These are phyloP conservation scores for Phengaris alcon DNA, from an alignment of 2,888 invertebrate species.

Conservation along the genomic window DNA sequence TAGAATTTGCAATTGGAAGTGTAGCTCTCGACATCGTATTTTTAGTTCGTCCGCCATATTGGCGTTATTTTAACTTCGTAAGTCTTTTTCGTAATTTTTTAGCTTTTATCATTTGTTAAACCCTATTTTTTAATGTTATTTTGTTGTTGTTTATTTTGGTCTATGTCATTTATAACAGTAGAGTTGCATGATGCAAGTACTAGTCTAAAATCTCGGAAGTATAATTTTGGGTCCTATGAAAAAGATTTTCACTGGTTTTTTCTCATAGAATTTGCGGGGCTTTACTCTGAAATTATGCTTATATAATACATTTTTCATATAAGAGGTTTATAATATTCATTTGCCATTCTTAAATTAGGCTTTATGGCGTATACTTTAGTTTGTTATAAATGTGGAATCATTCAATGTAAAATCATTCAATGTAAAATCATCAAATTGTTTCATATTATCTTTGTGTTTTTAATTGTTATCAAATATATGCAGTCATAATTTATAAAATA, in stretches of 20 bases:
- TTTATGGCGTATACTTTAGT: background rate
- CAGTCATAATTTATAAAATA: conserved; percentile 27
- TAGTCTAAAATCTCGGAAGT: conserved; percentile 53
- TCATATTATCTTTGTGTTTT: conserved; percentile 29
- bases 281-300: conserved; percentile 30
- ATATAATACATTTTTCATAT: conserved; percentile 14
- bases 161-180: conserved; percentile 60
- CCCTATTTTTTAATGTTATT: conserved; percentile 62
- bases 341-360: background rate
- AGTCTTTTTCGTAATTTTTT: conserved; percentile 74
- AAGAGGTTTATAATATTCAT: background rate
- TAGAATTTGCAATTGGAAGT: conserved; percentile 69
- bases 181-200: conserved; percentile 58
- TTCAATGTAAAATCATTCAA: conserved; percentile 7
- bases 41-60: conserved; percentile 85
- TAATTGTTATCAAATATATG: conserved; percentile 16
- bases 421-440: background rate
- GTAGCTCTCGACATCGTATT: conserved; percentile 75
- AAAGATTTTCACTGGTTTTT: conserved; percentile 60
- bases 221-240: conserved; percentile 67
- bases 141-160: conserved; percentile 74
- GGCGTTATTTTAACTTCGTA: conserved; percentile 81
- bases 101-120: conserved; percentile 61
- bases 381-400: background rate
- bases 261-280: conserved; percentile 42